These are phyloP conservation scores for Artemia franciscana DNA, from an alignment of 1,140 invertebrate species.

Conservation along the genomic window DNA sequence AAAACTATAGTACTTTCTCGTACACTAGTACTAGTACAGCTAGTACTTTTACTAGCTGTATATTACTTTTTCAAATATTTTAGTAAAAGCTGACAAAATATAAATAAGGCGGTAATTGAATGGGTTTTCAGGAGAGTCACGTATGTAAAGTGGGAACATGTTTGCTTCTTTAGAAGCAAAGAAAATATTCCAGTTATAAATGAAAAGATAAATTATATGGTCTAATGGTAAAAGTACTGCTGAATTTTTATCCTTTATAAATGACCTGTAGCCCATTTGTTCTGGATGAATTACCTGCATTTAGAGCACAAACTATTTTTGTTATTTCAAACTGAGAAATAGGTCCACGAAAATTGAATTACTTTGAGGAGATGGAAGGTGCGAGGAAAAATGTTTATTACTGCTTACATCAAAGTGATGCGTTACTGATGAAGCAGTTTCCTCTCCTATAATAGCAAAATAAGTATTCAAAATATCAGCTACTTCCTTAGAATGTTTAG, in stretches of 20 bases:
- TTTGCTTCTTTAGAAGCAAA: not conserved
- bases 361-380: not conserved
- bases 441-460: too few relatives aligned
- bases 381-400: not conserved
- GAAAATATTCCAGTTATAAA: not conserved
- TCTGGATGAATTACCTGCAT: not conserved
- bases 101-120: not conserved
- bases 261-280: not conserved
- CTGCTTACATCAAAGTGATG: too few relatives aligned
- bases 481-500: too few relatives aligned
- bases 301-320: not conserved
- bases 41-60: too few relatives aligned
- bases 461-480: too few relatives aligned
- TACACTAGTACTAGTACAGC: too few relatives aligned
- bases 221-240: not conserved
- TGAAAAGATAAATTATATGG: not conserved
- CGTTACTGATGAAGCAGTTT: too few relatives aligned
- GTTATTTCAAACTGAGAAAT: not conserved
- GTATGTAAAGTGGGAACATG: not conserved
- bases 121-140: not conserved
- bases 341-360: not conserved
- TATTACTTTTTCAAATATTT: not conserved
- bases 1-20: too few relatives aligned
- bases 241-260: not conserved
- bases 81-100: not conserved